These are phyloP conservation scores for Chirona hameri DNA, from an alignment of 2,888 invertebrate species.

Conservation along the genomic window DNA sequence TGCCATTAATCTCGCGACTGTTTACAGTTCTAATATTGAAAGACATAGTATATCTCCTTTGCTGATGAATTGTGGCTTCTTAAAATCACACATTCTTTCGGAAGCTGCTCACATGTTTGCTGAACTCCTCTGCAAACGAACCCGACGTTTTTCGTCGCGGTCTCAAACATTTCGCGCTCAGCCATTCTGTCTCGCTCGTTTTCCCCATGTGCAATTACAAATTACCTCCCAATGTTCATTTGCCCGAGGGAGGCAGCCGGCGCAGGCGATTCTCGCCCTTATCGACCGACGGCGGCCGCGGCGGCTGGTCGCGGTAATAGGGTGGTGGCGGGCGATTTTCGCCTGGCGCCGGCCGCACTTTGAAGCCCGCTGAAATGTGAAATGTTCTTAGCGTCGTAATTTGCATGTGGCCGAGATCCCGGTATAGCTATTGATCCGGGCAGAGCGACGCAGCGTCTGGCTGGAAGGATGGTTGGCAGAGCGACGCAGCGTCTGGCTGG, in stretches of 20 bases:
- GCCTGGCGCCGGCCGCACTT: background rate
- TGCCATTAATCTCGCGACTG: no score
- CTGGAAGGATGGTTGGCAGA: no score
- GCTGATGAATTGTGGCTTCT: no score
- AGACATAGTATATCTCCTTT: no score
- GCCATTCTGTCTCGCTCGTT: background rate
- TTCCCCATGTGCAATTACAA: conserved; percentile 24
- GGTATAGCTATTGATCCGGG: background rate
- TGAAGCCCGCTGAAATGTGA: conserved; percentile 28
- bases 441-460: no score
- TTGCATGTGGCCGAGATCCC: conserved; percentile 24
- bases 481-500: no score
- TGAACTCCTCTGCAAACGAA: background rate
- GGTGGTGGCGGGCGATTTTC: background rate
- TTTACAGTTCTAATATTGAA: no score
- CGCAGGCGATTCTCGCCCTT: background rate
- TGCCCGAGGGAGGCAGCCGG: background rate
- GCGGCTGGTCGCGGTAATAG: background rate
- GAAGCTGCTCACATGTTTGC: no score
- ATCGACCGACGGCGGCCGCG: background rate
- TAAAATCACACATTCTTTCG: no score
- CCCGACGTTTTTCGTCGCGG: background rate
- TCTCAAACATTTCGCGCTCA: background rate
- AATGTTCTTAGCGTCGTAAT: conserved; percentile 27
- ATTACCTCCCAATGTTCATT: conserved; percentile 28